phyloP scores from a whole-genome alignment of 2,113 vertebrate genomes.

The Elephas maximus region DNA sequence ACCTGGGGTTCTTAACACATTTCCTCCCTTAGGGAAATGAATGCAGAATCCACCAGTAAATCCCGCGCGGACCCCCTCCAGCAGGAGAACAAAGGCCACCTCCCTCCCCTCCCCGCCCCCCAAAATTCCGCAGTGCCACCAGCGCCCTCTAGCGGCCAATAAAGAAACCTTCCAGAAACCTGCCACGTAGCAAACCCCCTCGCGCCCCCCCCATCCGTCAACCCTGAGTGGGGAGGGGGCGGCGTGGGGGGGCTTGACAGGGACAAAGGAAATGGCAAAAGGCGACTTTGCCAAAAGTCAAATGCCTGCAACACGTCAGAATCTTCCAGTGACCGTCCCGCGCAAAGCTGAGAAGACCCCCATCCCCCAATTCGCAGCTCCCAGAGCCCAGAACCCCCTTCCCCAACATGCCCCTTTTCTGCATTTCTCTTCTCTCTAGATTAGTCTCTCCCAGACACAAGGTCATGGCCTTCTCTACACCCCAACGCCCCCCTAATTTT shows the following conservation, averaged over 20 bases:
- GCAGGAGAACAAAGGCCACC: conserved; percentile 84
- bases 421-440: not conserved
- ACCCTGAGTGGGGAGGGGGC: conserved; percentile 77
- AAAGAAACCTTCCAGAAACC: conserved; percentile 78
- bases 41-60: conserved; percentile 11
- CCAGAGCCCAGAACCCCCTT: not conserved
- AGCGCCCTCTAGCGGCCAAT: conserved; percentile 80
- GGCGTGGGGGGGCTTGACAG: conserved; percentile 54
- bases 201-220: conserved; percentile 19
- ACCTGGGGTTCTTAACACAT: not conserved
- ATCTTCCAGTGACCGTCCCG: not conserved
- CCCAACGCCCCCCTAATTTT: not conserved
- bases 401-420: conserved; percentile 69
- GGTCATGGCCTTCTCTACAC: not conserved
- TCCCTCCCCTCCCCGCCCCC: conserved; percentile 84
- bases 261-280: conserved; percentile 79
- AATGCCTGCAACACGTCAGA: conserved; percentile 29
- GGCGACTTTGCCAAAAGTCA: conserved; percentile 31
- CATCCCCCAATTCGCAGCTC: not conserved
- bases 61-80: conserved; percentile 75
- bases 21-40: not conserved
- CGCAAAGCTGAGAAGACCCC: not conserved
- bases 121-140: conserved; percentile 83
- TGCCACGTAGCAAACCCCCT: conserved; percentile 83
- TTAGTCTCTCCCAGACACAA: not conserved